Percentiles rank a stretch among this genome's conserved stretches.
Evolutionary conservation across 2,797 vertebrate species (phyloP).

Genomic region (Chloroceryle inda): DNA sequence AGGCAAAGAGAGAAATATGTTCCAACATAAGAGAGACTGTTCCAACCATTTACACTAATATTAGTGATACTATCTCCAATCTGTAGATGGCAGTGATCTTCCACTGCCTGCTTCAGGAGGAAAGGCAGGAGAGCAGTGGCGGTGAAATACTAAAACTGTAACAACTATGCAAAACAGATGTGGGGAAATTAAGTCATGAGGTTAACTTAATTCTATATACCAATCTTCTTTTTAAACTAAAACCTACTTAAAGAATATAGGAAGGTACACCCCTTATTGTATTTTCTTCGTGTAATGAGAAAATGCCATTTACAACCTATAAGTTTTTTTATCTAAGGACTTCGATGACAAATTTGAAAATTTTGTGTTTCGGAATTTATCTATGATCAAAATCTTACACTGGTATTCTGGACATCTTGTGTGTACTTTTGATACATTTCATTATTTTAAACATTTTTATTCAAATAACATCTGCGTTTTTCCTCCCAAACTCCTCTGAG

Average conservation of each 20-base stretch:
- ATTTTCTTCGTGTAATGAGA: not conserved
- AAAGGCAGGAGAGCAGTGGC: not conserved
- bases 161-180: conserved; percentile 11
- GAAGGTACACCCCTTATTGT: not conserved
- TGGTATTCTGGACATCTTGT: not conserved
- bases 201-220: not conserved
- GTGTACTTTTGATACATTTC: not conserved
- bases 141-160: conserved; percentile 8
- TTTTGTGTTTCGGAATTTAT: not conserved
- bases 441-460: not conserved
- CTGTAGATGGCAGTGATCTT: conserved; percentile 75
- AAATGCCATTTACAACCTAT: not conserved
- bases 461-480: not conserved
- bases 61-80: conserved; percentile 36
- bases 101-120: conserved; percentile 3
- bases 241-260: not conserved
- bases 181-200: not conserved
- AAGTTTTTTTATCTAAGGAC: not conserved
- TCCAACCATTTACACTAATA: not conserved
- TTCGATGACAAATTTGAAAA: conserved; percentile 26
- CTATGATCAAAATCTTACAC: not conserved
- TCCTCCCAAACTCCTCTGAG: not conserved
- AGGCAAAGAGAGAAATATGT: not conserved
- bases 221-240: not conserved
- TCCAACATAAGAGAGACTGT: not conserved